Evolutionary conservation across 2,113 vertebrate genomes (phyloP).

Genomic region (Diadophis punctatus): DNA sequence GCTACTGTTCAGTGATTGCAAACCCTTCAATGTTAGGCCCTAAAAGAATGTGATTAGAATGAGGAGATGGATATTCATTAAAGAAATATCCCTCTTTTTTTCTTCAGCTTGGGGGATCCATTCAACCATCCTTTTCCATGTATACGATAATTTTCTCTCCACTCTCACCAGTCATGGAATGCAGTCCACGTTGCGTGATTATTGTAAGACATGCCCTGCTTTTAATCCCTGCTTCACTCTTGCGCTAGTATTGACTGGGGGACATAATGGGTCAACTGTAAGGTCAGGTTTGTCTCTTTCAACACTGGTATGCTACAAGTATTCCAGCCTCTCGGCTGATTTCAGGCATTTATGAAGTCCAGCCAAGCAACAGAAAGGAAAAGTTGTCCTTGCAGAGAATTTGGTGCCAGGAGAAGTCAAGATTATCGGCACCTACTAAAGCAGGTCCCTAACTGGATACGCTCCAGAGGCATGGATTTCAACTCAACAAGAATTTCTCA

Average conservation of each 20-base stretch:
- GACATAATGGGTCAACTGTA: conserved; percentile 28
- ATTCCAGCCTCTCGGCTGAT: not conserved
- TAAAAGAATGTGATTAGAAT: not conserved
- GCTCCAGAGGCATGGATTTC: not conserved
- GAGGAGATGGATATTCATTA: not conserved
- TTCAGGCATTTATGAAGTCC: fast-evolving
- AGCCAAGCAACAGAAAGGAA: fast-evolving
- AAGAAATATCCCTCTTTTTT: conserved; percentile 2
- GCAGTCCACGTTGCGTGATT: conserved; percentile 47
- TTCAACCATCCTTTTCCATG: not conserved
- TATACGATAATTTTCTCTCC: not conserved
- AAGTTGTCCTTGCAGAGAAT: not conserved
- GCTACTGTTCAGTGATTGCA: not conserved
- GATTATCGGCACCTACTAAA: not conserved
- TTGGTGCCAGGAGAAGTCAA: not conserved
- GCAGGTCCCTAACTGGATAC: not conserved
- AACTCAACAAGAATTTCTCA: not conserved
- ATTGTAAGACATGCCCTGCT: conserved; percentile 51
- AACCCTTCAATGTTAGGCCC: not conserved
- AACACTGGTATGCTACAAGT: not conserved
- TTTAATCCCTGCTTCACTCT: conserved; percentile 51
- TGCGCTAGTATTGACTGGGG: conserved; percentile 36
- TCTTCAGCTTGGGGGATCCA: not conserved
- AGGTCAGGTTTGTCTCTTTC: conserved; percentile 20
- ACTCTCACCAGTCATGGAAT: conserved; percentile 37